A percentile compares a stretch with the other conserved stretches of the same genome.
Evolutionary conservation across 1,140 invertebrate species (phyloP).

Genomic region (Eriosoma lanigerum): DNA sequence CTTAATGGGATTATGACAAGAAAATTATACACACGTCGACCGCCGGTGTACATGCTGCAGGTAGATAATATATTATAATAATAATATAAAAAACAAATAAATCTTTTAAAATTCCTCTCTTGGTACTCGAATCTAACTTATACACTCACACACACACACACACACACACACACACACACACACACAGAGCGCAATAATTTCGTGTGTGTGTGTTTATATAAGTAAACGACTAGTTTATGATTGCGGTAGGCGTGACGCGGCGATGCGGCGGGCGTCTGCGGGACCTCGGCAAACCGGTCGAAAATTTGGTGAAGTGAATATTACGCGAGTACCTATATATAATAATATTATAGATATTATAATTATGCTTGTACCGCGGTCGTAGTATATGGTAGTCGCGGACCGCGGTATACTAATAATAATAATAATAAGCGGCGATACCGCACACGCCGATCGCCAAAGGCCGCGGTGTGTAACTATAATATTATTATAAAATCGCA

Average conservation of each 20-base stretch:
- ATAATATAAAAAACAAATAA: constrained; percentile 48
- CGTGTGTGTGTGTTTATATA: no score
- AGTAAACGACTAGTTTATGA: constrained; percentile 28
- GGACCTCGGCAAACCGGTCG: constrained; percentile 41
- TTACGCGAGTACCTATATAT: background rate
- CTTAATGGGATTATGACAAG: constrained; percentile 50
- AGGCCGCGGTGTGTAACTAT: no score
- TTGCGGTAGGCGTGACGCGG: constrained; percentile 29
- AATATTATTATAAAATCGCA: no score
- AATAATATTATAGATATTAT: background rate
- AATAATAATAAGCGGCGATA: no score
- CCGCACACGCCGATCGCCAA: no score
- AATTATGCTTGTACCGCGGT: background rate
- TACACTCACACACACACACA: background rate
- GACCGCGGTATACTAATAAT: background rate
- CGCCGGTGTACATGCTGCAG: background rate
- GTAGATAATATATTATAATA: background rate
- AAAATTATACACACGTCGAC: constrained; percentile 24
- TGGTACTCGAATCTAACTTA: no score
- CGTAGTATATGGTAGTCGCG: background rate
- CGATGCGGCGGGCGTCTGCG: constrained; percentile 40
- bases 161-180: background rate
- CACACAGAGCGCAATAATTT: background rate
- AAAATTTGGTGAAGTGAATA: constrained; percentile 16
- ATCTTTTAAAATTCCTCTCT: constrained; percentile 36